These are phyloP conservation scores for Dicrostonyx torquatus DNA, from an alignment of 2,797 vertebrate species.

Conservation along the genomic window DNA sequence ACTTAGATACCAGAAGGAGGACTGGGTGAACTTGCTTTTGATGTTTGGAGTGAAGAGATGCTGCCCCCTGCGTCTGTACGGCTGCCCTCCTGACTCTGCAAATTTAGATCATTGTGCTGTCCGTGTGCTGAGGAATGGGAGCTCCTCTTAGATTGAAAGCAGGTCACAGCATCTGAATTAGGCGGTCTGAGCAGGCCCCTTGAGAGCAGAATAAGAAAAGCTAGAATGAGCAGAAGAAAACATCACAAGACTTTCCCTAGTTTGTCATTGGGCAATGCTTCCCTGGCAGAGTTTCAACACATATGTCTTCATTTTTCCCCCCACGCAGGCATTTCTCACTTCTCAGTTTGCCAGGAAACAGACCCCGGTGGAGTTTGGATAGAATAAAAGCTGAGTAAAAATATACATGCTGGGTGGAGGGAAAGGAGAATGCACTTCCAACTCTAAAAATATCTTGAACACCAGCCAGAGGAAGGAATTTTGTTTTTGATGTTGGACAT, in stretches of 20 bases:
- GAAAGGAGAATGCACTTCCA: constrained; percentile 55
- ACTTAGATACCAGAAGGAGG: background rate
- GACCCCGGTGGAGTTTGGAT: constrained; percentile 49
- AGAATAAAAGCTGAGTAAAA: constrained; percentile 63
- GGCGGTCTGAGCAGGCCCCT: background rate
- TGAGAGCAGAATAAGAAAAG: constrained; percentile 12
- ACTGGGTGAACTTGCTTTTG: background rate
- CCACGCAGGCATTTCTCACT: constrained; percentile 75
- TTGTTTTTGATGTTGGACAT: constrained; percentile 4
- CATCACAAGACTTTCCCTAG: constrained; percentile 46
- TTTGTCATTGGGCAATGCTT: constrained; percentile 56
- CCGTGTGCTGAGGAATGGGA: background rate
- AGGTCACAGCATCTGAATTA: background rate
- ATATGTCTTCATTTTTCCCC: constrained; percentile 64
- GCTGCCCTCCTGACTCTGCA: background rate
- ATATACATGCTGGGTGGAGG: background rate
- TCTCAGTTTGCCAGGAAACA: constrained; percentile 80
- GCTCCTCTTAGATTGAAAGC: background rate
- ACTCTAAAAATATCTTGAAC: constrained; percentile 62
- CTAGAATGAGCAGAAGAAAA: constrained; percentile 40
- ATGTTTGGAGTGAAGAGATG: background rate
- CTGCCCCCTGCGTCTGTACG: background rate
- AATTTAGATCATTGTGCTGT: background rate
- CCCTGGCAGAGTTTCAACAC: constrained; percentile 55
- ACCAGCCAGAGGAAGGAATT: constrained; percentile 37